phyloP scores from a whole-genome alignment of 2,888 invertebrate species.

The Philonicus albiceps region DNA sequence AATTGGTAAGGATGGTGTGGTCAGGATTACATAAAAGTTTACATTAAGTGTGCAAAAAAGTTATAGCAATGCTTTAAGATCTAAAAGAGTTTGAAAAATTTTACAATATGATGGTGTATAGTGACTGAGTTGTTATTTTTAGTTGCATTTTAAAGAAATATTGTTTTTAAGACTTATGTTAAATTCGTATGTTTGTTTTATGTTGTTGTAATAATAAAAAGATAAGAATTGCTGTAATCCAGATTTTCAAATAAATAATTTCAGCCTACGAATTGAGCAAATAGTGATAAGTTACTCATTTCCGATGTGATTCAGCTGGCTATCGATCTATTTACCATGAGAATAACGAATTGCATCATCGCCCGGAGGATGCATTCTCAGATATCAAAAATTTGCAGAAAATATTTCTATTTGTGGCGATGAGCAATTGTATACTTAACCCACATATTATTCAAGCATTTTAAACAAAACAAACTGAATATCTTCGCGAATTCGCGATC shows the following conservation, averaged over 20 bases:
- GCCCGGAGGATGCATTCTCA: background rate
- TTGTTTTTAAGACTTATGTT: background rate
- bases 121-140: no score
- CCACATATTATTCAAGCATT: background rate
- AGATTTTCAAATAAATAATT: background rate
- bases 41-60: no score
- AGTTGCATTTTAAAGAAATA: background rate
- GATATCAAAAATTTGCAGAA: background rate
- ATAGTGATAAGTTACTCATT: background rate
- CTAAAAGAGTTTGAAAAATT: no score
- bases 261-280: background rate
- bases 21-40: no score
- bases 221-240: background rate
- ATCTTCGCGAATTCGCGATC: background rate
- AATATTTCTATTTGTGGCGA: background rate
- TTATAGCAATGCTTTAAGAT: no score
- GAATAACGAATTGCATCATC: background rate
- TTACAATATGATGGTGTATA: no score
- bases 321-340: background rate
- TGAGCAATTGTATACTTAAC: background rate
- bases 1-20: no score
- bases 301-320: background rate
- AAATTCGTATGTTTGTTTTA: no score
- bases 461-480: background rate
- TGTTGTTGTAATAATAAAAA: background rate